A percentile compares a stretch with the other conserved stretches of the same genome.
These are phyloP conservation scores for Stigmatopora nigra DNA, from an alignment of 2,113 vertebrate species.

Conservation along the genomic window DNA sequence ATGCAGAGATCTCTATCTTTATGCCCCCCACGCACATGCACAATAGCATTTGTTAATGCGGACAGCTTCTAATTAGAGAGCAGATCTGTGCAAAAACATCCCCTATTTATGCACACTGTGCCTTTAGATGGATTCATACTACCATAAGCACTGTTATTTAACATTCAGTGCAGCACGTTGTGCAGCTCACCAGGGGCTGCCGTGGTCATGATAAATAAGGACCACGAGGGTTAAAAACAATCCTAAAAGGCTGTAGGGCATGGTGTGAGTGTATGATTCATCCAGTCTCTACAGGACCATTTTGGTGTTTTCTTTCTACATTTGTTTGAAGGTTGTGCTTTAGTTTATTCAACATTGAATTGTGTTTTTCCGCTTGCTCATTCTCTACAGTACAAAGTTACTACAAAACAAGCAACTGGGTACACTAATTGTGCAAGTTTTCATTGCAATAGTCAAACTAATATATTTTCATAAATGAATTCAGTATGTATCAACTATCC, in stretches of 20 bases:
- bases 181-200: slow-evolving; percentile 36
- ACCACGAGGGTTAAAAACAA: slow-evolving; percentile 23
- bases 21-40: neutral
- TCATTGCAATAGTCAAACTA: neutral
- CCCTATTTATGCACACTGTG: slow-evolving; percentile 39
- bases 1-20: neutral
- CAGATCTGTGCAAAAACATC: slow-evolving; percentile 27
- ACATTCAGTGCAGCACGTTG: slow-evolving; percentile 31
- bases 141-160: slow-evolving; percentile 45
- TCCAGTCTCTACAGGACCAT: slow-evolving; percentile 32
- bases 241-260: slow-evolving; percentile 2
- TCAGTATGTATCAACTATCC: too few species aligned
- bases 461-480: too few species aligned
- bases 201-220: slow-evolving; percentile 45
- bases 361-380: neutral
- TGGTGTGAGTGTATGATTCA: slow-evolving; percentile 45
- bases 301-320: slow-evolving; percentile 21
- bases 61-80: slow-evolving; percentile 49
- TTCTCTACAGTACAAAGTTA: neutral
- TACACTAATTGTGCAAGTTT: neutral
- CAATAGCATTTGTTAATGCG: slow-evolving; percentile 29
- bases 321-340: slow-evolving; percentile 20
- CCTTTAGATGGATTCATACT: slow-evolving; percentile 30
- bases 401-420: neutral
- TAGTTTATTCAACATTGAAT: neutral